These are phyloP conservation scores for Arvicanthis niloticus DNA, from an alignment of 2,113 vertebrate species.

Conservation along the genomic window DNA sequence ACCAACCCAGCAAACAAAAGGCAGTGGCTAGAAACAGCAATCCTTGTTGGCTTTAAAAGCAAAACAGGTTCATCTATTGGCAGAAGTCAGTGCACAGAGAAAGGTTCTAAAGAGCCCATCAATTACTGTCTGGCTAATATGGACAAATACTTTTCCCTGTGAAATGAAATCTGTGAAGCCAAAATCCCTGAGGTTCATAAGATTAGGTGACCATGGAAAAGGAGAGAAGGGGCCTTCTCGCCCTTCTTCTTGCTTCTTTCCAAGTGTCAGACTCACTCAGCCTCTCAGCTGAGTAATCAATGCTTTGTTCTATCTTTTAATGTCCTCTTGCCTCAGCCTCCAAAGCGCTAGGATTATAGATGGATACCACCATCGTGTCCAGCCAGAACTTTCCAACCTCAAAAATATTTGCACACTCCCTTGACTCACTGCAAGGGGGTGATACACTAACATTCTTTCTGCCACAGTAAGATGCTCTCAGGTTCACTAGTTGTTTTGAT, in stretches of 20 bases:
- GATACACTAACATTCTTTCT: constrained; percentile 41
- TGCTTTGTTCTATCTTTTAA: constrained; percentile 39
- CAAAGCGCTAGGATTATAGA: no score
- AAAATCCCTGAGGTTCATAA: constrained; percentile 92
- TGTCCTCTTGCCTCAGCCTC: not conserved
- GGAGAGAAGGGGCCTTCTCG: constrained; percentile 83
- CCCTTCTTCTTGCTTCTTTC: constrained; percentile 85
- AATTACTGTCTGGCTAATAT: constrained; percentile 94
- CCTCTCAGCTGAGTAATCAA: constrained; percentile 44
- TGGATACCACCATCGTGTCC: not conserved
- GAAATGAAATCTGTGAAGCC: constrained; percentile 91
- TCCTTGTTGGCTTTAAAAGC: constrained; percentile 79
- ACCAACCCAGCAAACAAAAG: constrained; percentile 55
- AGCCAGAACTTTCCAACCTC: constrained; percentile 64
- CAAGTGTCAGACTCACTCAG: constrained; percentile 85
- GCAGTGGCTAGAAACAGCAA: constrained; percentile 77
- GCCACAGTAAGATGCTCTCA: constrained; percentile 39
- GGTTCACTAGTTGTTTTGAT: constrained; percentile 22
- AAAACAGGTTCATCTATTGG: constrained; percentile 83
- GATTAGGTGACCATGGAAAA: constrained; percentile 92
- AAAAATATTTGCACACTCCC: not conserved
- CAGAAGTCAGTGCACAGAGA: constrained; percentile 84
- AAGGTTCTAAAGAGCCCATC: constrained; percentile 88
- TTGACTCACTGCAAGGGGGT: not conserved
- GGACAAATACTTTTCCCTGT: constrained; percentile 90